A percentile compares a stretch with the other conserved stretches of the same genome.
These are phyloP conservation scores for Philereme vetulata DNA, from an alignment of 2,888 invertebrate species.

Conservation along the genomic window DNA sequence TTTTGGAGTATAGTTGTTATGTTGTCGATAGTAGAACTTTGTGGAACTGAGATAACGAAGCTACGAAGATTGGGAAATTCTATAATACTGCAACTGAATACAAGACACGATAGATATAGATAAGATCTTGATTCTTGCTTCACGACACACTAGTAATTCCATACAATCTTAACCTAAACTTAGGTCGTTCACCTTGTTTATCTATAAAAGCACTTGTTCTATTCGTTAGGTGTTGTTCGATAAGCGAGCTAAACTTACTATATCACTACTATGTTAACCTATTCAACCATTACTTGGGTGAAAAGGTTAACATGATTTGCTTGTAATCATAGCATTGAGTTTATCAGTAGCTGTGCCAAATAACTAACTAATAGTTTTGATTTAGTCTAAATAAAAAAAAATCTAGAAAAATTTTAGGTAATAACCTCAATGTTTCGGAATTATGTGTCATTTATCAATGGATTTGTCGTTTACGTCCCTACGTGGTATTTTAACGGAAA, in stretches of 20 bases:
- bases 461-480: no score
- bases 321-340: background rate
- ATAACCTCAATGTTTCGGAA: no score
- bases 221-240: constrained; percentile 5
- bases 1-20: no score
- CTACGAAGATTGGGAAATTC: background rate
- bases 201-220: constrained; percentile 18
- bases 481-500: no score
- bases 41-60: background rate
- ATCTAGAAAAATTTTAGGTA: no score
- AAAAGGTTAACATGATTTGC: background rate
- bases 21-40: no score
- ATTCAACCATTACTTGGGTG: background rate
- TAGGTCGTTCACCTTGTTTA: constrained; percentile 21
- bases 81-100: background rate
- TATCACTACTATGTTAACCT: no score
- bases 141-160: background rate
- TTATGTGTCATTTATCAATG: no score
- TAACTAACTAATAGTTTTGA: no score
- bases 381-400: no score
- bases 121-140: constrained; percentile 1
- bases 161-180: constrained; percentile 19
- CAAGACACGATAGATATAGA: background rate
- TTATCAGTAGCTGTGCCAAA: background rate
- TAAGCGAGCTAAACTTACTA: background rate